phyloP scores from a whole-genome alignment of 2,797 vertebrate genomes.

The Tapera naevia region DNA sequence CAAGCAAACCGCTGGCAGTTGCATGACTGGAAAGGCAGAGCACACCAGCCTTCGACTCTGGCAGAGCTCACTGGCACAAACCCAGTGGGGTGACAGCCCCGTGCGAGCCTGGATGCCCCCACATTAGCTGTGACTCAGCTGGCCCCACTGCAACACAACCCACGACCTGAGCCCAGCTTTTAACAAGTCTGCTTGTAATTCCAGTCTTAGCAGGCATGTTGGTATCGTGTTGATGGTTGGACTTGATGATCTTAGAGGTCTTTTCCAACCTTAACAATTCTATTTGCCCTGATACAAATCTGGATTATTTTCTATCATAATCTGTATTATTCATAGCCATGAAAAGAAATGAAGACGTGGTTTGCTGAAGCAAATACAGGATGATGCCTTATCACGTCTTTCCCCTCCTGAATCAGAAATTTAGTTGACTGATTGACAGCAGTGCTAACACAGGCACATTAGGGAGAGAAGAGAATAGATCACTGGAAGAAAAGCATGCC shows the following conservation, averaged over 20 bases:
- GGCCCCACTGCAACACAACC: background rate
- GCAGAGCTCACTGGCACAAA: background rate
- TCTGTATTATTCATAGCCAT: background rate
- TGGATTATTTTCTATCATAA: background rate
- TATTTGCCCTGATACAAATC: background rate
- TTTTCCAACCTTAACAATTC: background rate
- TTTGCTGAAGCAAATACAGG: background rate
- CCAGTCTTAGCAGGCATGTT: background rate
- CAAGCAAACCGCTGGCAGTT: background rate
- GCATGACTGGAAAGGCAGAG: background rate
- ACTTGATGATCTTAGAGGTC: no score
- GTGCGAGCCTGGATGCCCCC: background rate
- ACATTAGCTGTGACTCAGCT: background rate
- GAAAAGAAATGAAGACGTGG: background rate
- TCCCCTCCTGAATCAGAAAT: background rate
- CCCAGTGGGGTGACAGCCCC: background rate
- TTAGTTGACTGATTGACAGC: background rate
- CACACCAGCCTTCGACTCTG: background rate
- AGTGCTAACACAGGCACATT: background rate
- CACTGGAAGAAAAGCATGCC: conserved; percentile 30
- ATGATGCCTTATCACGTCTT: background rate
- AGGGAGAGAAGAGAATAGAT: conserved; percentile 23
- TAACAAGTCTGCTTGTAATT: background rate
- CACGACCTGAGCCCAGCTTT: background rate
- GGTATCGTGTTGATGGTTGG: no score